Conservation (phyloP, 2,797 vertebrate genomes). For the Epinephelus malabaricus region DNA sequence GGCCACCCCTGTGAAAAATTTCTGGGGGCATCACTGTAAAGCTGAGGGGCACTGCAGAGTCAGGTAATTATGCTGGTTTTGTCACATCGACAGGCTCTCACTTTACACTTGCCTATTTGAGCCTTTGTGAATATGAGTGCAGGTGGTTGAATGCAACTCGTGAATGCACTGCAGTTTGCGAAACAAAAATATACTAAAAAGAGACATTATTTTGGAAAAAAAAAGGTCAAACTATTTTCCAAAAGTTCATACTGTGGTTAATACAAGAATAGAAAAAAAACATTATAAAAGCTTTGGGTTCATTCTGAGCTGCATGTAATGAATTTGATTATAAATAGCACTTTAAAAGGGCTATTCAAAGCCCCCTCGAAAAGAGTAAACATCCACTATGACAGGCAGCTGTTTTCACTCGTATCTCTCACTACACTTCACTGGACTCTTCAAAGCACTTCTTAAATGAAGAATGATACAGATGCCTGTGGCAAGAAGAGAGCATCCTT, state of each 20-base stretch:
- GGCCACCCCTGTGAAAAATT: no score
- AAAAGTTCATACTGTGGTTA: conserved; percentile 25
- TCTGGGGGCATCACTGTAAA: neutral
- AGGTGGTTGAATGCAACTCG: neutral
- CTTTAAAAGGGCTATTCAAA: conserved; percentile 70
- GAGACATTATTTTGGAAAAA: conserved; percentile 19
- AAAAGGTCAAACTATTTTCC: conserved; percentile 4
- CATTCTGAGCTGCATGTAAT: conserved; percentile 55
- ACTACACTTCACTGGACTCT: conserved; percentile 76
- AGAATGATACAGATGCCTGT: conserved; percentile 77
- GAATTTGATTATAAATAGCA: conserved; percentile 68
- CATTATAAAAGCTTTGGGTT: conserved; percentile 41
- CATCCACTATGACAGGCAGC: conserved; percentile 71
- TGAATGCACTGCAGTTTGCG: conserved; percentile 1
- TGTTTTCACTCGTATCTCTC: conserved; percentile 74
- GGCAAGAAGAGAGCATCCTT: conserved; percentile 69
- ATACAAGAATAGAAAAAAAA: conserved; percentile 27
- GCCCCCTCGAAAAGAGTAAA: conserved; percentile 71
- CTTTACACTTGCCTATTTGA: neutral
- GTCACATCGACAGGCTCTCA: neutral
- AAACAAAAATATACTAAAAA: conserved; percentile 6
- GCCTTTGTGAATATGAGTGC: neutral
- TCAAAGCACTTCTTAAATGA: conserved; percentile 80
- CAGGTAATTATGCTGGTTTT: neutral
- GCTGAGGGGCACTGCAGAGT: neutral